phyloP scores from a whole-genome alignment of 2,113 vertebrate species.

The Sceloporus undulatus region DNA sequence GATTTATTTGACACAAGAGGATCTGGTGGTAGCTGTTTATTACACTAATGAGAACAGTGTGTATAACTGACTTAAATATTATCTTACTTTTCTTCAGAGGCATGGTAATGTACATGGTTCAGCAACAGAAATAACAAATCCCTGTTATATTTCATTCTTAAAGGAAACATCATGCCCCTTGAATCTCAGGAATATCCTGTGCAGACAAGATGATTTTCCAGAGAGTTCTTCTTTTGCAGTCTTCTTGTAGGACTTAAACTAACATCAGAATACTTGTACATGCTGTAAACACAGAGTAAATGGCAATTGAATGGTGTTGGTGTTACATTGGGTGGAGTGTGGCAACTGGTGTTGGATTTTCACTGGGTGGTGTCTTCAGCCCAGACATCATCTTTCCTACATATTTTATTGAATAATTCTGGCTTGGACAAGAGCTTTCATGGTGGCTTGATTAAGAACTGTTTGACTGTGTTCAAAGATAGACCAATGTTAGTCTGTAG shows the following conservation, averaged over 20 bases:
- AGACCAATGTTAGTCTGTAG: too few species aligned
- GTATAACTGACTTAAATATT: slow-evolving; percentile 19
- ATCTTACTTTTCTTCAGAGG: background rate
- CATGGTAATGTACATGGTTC: background rate
- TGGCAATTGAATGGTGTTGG: background rate
- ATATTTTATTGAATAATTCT: background rate
- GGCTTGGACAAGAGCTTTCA: background rate
- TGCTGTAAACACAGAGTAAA: slow-evolving; percentile 13
- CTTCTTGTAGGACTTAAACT: background rate
- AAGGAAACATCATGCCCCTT: background rate
- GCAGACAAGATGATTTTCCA: background rate
- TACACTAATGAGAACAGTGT: slow-evolving; percentile 19
- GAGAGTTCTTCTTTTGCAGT: background rate
- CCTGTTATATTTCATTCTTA: slow-evolving; percentile 26
- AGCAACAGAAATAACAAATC: background rate
- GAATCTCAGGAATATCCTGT: background rate
- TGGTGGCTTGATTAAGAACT: background rate
- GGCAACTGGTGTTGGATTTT: background rate
- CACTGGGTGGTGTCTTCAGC: background rate
- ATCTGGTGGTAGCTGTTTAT: slow-evolving; percentile 25
- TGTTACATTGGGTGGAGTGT: background rate
- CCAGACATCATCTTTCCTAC: background rate
- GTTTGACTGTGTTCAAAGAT: background rate
- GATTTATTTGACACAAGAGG: slow-evolving; percentile 37
- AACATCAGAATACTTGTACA: slow-evolving; percentile 7